Conservation (phyloP, 2,797 vertebrate genomes). For the Basileuterus tristriatus region DNA sequence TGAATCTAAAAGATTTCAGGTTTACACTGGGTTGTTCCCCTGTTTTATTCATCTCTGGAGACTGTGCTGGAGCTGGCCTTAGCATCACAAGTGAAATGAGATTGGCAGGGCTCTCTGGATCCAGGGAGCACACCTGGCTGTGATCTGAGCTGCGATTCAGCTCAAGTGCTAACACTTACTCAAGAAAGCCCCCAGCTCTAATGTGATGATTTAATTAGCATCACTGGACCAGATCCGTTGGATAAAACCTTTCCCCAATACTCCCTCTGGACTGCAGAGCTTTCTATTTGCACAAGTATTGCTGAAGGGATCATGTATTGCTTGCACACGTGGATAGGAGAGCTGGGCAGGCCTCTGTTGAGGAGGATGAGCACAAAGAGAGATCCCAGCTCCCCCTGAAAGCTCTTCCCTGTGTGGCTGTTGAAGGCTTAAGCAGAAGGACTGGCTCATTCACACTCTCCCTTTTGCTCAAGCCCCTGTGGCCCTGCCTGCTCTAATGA, state of each 20-base stretch:
- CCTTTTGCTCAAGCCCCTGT: not conserved
- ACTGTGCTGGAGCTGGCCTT: not conserved
- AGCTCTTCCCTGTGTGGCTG: not conserved
- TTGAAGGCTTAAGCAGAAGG: not conserved
- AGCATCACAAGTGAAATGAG: slow-evolving; percentile 54
- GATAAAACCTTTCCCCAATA: not conserved
- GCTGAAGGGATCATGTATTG: not conserved
- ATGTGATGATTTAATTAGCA: slow-evolving; percentile 54
- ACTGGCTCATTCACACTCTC: not conserved
- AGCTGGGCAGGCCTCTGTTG: not conserved
- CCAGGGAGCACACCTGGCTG: slow-evolving; percentile 22
- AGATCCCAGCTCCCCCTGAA: not conserved
- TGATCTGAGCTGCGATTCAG: not conserved
- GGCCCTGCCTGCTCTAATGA: not conserved
- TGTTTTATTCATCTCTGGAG: slow-evolving; percentile 41
- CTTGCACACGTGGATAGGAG: not conserved
- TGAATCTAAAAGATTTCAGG: slow-evolving; percentile 46
- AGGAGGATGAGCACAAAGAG: not conserved
- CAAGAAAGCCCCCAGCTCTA: slow-evolving; percentile 36
- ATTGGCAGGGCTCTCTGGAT: slow-evolving; percentile 44
- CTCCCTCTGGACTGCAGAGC: not conserved
- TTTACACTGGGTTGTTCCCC: slow-evolving; percentile 38
- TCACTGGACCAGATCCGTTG: slow-evolving; percentile 16
- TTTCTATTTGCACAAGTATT: not conserved
- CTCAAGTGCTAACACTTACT: slow-evolving; percentile 46